A percentile compares a stretch with the other conserved stretches of the same genome.
These are phyloP conservation scores for Rhea pennata DNA, from an alignment of 2,113 vertebrate species.

Conservation along the genomic window DNA sequence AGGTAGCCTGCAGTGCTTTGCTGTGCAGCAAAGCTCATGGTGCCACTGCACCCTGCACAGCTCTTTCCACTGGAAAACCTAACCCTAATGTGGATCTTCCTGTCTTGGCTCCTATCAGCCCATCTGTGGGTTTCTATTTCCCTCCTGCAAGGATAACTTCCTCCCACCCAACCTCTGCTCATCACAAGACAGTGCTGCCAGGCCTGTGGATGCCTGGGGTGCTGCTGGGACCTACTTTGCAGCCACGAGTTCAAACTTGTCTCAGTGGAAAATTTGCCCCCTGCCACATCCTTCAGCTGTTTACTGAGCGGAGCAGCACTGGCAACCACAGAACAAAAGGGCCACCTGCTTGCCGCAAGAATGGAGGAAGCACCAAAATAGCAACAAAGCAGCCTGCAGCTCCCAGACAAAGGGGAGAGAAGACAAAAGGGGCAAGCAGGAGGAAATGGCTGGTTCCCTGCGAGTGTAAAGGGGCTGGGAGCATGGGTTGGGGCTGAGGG, in stretches of 20 bases:
- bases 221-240: background rate
- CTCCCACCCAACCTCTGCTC: background rate
- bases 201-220: no score
- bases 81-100: background rate
- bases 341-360: constrained; percentile 3
- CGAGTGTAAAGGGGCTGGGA: rapidly evolving
- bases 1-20: no score
- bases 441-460: background rate
- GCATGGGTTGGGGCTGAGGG: no score
- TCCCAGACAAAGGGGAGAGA: constrained; percentile 8
- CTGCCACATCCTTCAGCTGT: constrained; percentile 79
- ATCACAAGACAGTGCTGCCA: no score
- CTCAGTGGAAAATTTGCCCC: constrained; percentile 72
- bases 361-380: constrained; percentile 73
- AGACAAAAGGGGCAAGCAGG: background rate
- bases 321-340: constrained; percentile 66
- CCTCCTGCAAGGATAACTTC: background rate
- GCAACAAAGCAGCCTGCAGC: constrained; percentile 49
- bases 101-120: background rate
- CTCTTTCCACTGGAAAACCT: background rate
- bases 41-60: no score
- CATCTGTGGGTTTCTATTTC: background rate
- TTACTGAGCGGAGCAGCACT: constrained; percentile 58
- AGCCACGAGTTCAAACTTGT: constrained; percentile 9
- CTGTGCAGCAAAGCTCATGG: background rate